These are phyloP conservation scores for Apotomis betuletana DNA, from an alignment of 2,888 invertebrate genomes.

Conservation along the genomic window DNA sequence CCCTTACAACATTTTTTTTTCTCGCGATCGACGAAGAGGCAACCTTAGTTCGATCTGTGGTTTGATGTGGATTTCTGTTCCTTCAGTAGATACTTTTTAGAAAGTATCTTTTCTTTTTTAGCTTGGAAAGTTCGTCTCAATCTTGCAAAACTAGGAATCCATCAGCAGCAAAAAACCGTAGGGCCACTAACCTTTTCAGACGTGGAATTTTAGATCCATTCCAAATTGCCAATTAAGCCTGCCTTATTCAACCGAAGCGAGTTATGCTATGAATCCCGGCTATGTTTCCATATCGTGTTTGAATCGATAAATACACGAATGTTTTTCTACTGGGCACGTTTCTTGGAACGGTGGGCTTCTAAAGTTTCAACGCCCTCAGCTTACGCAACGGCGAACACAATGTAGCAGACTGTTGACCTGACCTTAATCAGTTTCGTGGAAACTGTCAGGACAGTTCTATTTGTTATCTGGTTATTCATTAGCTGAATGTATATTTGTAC, in stretches of 20 bases:
- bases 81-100: not conserved
- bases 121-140: not conserved
- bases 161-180: constrained; percentile 10
- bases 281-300: constrained; percentile 74
- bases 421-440: constrained; percentile 65
- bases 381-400: constrained; percentile 70
- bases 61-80: not conserved
- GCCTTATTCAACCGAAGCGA: constrained; percentile 53
- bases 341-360: constrained; percentile 70
- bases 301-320: constrained; percentile 71
- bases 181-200: constrained; percentile 40
- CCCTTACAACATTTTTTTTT: not conserved
- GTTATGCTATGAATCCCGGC: constrained; percentile 68
- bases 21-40: not conserved
- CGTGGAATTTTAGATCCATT: constrained; percentile 43
- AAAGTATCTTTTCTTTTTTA: not conserved
- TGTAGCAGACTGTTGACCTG: constrained; percentile 71
- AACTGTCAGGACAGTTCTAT: constrained; percentile 51
- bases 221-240: constrained; percentile 53
- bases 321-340: constrained; percentile 80
- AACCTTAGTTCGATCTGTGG: not conserved
- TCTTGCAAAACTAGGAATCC: not conserved
- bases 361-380: constrained; percentile 65
- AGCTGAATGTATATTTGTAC: not conserved
- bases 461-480: constrained; percentile 36